phyloP scores from a whole-genome alignment of 2,888 invertebrate genomes.

The Chrysina gloriosa region DNA sequence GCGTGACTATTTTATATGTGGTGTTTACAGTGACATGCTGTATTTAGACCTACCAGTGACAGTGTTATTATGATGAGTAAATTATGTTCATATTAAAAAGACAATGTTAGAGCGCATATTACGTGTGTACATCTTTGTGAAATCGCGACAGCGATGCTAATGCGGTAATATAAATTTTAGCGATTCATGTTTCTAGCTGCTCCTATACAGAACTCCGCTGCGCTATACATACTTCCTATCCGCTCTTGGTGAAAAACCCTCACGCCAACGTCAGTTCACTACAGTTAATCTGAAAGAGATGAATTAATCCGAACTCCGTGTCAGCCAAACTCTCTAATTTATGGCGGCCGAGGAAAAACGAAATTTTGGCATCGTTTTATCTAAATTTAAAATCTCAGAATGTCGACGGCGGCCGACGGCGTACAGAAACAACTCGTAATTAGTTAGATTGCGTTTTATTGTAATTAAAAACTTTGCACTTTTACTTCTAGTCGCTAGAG shows the following conservation, averaged over 20 bases:
- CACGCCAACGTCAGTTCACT: slow-evolving; percentile 63
- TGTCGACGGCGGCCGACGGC: slow-evolving; percentile 49
- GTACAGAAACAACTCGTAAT: slow-evolving; percentile 61
- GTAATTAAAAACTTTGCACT: slow-evolving; percentile 63
- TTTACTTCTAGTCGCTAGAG: background rate
- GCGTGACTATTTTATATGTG: background rate
- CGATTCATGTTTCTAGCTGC: slow-evolving; percentile 45
- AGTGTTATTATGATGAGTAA: slow-evolving; percentile 14
- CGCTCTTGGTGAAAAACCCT: slow-evolving; percentile 49
- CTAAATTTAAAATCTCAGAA: slow-evolving; percentile 65
- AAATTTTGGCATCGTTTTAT: slow-evolving; percentile 67
- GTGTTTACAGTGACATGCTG: background rate
- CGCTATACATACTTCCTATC: slow-evolving; percentile 33
- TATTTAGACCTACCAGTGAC: slow-evolving; percentile 13
- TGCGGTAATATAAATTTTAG: slow-evolving; percentile 45
- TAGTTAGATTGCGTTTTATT: slow-evolving; percentile 64
- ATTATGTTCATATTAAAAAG: slow-evolving; percentile 22
- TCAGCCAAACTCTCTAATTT: slow-evolving; percentile 64
- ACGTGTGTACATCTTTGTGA: slow-evolving; percentile 15
- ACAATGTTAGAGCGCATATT: background rate
- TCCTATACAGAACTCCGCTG: slow-evolving; percentile 31
- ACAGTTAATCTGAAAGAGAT: slow-evolving; percentile 64
- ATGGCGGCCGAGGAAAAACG: slow-evolving; percentile 61
- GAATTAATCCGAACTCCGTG: slow-evolving; percentile 66
- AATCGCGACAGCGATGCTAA: slow-evolving; percentile 30